phyloP scores from a whole-genome alignment of 2,113 vertebrate genomes.

The Toxostoma redivivum region DNA sequence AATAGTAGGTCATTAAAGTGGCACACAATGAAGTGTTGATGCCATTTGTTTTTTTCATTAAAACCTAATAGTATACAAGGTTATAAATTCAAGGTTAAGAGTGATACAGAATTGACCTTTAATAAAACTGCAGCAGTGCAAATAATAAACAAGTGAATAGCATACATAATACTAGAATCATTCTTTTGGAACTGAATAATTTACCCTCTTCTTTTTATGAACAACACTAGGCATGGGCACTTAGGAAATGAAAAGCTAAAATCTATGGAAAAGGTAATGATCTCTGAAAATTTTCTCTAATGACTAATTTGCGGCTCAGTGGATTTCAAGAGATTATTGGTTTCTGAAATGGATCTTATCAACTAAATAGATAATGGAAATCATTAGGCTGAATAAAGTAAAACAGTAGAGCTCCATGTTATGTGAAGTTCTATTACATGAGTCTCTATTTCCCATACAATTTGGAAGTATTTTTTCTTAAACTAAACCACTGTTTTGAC shows the following conservation, averaged over 20 bases:
- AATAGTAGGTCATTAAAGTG: background rate
- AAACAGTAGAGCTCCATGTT: constrained; percentile 65
- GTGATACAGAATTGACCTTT: constrained; percentile 38
- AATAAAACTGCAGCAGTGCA: constrained; percentile 19
- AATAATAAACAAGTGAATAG: constrained; percentile 30
- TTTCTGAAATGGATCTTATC: constrained; percentile 81
- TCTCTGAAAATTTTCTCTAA: constrained; percentile 81
- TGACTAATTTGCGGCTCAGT: constrained; percentile 81
- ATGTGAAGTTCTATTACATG: constrained; percentile 35
- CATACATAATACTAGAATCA: constrained; percentile 34
- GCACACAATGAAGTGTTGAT: background rate
- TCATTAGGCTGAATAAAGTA: constrained; percentile 71
- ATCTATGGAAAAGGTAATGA: constrained; percentile 80
- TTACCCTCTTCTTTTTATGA: constrained; percentile 35
- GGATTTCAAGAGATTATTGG: constrained; percentile 81
- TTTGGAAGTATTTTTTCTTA: constrained; percentile 56
- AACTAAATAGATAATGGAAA: constrained; percentile 79
- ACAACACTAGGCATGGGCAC: constrained; percentile 19
- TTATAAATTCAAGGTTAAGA: constrained; percentile 50
- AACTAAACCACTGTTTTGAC: background rate
- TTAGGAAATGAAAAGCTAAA: constrained; percentile 70
- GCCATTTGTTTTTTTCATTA: constrained; percentile 28
- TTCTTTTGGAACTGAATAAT: constrained; percentile 47
- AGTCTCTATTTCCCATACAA: constrained; percentile 46
- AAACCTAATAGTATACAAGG: background rate